Conservation (phyloP, 2,113 vertebrate genomes). For the Bettongia penicillata region DNA sequence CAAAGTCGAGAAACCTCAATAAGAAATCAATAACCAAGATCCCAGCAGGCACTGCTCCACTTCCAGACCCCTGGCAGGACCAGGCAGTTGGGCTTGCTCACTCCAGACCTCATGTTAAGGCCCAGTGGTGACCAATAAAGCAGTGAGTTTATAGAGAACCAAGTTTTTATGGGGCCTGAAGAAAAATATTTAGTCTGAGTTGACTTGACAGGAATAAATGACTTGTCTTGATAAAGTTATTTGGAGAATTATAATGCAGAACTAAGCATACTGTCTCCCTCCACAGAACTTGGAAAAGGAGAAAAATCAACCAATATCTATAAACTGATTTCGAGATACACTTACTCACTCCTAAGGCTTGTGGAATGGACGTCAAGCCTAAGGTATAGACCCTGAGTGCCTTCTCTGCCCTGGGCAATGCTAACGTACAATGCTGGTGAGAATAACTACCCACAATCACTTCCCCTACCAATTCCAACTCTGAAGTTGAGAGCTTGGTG, state of each 20-base stretch:
- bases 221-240: constrained; percentile 61
- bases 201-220: constrained; percentile 65
- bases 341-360: neutral
- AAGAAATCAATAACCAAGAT: neutral
- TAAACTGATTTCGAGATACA: neutral
- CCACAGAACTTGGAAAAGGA: neutral
- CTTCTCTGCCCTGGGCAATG: neutral
- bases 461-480: neutral
- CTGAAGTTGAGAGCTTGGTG: neutral
- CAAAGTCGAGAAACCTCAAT: neutral
- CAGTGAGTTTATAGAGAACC: neutral
- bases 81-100: neutral
- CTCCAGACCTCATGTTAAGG: neutral
- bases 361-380: neutral
- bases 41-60: neutral
- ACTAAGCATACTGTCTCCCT: constrained; percentile 6
- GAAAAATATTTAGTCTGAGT: constrained; percentile 70
- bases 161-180: constrained; percentile 37
- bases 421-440: neutral
- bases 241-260: constrained; percentile 66
- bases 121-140: constrained; percentile 1
- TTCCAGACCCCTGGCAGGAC: neutral
- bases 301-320: neutral
- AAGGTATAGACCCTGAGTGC: neutral
- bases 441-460: neutral